Conservation (phyloP, 2,797 vertebrate genomes). For the Pitangus sulphuratus region DNA sequence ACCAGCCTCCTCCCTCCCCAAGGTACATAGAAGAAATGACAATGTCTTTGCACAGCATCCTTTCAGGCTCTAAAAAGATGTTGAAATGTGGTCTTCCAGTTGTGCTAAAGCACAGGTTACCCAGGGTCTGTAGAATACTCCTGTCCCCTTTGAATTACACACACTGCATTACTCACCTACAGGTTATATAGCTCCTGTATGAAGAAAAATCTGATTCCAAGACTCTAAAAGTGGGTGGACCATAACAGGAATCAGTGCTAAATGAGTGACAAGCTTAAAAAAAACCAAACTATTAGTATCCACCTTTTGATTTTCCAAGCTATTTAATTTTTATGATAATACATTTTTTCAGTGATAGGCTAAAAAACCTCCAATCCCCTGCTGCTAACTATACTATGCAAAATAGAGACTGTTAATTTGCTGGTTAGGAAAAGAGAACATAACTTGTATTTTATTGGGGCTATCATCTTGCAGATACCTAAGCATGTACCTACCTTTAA, state of each 20-base stretch:
- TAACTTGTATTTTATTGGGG: neutral
- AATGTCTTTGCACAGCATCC: neutral
- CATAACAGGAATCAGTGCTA: neutral
- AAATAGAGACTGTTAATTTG: neutral
- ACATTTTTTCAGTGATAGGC: neutral
- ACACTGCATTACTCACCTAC: neutral
- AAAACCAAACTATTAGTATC: neutral
- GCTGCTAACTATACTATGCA: neutral
- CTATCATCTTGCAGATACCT: neutral
- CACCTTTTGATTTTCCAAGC: neutral
- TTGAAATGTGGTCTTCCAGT: neutral
- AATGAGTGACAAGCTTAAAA: neutral
- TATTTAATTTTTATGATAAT: neutral
- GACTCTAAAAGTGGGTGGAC: neutral
- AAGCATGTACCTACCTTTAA: constrained; percentile 10
- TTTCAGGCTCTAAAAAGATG: neutral
- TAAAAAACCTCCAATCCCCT: accelerated
- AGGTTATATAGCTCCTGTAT: accelerated
- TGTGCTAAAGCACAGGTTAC: neutral
- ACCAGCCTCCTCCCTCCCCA: neutral
- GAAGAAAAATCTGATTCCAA: neutral
- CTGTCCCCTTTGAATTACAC: neutral
- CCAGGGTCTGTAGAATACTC: neutral
- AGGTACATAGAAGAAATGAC: accelerated
- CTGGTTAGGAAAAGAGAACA: neutral